Base-by-base conservation (phyloP, 1,140 invertebrate genomes). In the Drosophila melanica region DNA sequence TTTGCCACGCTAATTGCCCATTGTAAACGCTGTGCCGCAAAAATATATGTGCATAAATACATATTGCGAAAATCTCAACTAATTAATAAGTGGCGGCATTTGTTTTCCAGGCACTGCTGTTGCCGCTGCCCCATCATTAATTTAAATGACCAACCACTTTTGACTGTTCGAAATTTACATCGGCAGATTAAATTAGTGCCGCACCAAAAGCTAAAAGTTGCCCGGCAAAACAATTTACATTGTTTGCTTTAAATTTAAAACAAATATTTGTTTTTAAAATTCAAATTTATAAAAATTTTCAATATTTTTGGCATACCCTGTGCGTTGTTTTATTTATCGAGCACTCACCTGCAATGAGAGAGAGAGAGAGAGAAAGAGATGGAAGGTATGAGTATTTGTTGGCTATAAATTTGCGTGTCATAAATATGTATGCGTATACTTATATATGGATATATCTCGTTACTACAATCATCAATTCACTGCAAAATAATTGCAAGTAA, bases 71-170 rank as follows among this genome's bases (percentile, higher is more conserved):
- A 64, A 87, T 77, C 65, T 62, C 45, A 60, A 59, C 67, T 77
- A 79, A 89, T 79, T 79, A 89, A 82, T 82, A 82, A 39, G 58
- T 60, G 62, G 62, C 55, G 59, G 66, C 70, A 75, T 81, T 81
- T 80, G 59, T 57, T 48, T 53, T 58, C 11, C 30, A 48, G 55
- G 1, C 41, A 58, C 55, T 58, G 55, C 45, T 45, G 50, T 12
- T 45, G 39, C 47, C 16, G 39, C 18, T 50, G 42, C 37, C 37
- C 14, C 11, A 33, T 47, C 18, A 14, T 9, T 33, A 27, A n/a
- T 41, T 30, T 35, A 0, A 9, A 41, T 16, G 27, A 9, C 11
- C 37, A 9, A 11, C 14, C 8, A 47, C 48, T 60, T 39, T 27
- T 27, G 27, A 27, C 27, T 27, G 7, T 27, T 27, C 27, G 27